phyloP scores from a whole-genome alignment of 2,888 invertebrate genomes.

The Allolobophora icterica region DNA sequence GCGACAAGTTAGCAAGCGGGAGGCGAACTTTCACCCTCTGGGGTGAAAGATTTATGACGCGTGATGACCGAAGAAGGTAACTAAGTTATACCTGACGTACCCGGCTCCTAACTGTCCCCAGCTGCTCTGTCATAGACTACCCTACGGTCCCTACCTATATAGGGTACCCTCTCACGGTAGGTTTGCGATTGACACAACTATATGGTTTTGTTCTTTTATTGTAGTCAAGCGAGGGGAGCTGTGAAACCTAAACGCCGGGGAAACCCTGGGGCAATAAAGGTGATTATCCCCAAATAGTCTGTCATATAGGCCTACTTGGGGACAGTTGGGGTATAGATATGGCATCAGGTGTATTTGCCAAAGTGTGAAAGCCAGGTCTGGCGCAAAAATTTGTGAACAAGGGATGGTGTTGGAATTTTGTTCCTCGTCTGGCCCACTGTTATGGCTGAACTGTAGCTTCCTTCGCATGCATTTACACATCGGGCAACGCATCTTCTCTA shows the following conservation, averaged over 20 bases:
- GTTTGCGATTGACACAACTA: not conserved
- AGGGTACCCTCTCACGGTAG: not conserved
- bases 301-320: not conserved
- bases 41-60: conserved; percentile 6
- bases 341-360: not conserved
- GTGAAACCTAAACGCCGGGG: not conserved
- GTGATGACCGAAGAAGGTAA: not conserved
- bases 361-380: not conserved
- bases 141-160: too few relatives aligned
- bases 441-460: too few relatives aligned
- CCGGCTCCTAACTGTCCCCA: conserved; percentile 1
- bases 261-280: not conserved
- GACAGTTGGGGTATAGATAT: not conserved
- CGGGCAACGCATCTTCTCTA: too few relatives aligned
- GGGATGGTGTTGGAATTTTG: not conserved
- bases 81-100: not conserved
- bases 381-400: not conserved
- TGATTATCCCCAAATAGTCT: not conserved
- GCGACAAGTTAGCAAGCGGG: not conserved
- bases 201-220: conserved; percentile 1
- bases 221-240: not conserved
- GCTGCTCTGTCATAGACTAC: not conserved
- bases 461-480: too few relatives aligned
- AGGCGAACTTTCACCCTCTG: not conserved
- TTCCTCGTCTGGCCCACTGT: too few relatives aligned